Conservation (phyloP, 2,113 vertebrate species). For the Microtus richardsoni region DNA sequence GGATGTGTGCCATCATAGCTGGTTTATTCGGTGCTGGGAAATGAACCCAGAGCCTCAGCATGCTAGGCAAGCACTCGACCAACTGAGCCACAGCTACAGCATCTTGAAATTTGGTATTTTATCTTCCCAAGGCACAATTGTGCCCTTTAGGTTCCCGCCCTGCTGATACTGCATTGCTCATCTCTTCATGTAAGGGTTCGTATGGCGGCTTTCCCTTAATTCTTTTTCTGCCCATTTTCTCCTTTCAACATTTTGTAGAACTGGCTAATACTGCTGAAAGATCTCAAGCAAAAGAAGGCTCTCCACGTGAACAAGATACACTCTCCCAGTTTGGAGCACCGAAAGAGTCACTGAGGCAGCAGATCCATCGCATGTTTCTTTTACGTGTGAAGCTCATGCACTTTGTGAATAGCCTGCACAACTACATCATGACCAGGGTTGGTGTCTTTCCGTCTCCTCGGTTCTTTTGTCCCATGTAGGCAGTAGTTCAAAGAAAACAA, state of each 20-base stretch:
- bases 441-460: slow-evolving; percentile 44
- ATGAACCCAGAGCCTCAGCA: neutral
- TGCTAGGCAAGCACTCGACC: neutral
- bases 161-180: fast-evolving
- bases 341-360: slow-evolving; percentile 89
- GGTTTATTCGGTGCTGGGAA: neutral
- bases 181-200: too few species aligned
- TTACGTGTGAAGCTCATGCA: slow-evolving; percentile 98
- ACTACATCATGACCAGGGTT: slow-evolving; percentile 99
- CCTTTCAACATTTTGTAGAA: slow-evolving; percentile 84
- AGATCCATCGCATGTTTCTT: slow-evolving; percentile 97
- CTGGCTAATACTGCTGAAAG: slow-evolving; percentile 90
- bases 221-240: neutral
- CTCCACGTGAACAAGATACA: slow-evolving; percentile 80
- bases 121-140: neutral
- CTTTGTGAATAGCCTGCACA: slow-evolving; percentile 99
- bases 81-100: neutral
- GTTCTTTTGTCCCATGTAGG: neutral
- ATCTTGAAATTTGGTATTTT: neutral
- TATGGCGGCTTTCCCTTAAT: too few species aligned
- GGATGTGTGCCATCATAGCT: neutral
- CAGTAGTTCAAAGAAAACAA: neutral
- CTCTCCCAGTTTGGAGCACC: slow-evolving; percentile 71
- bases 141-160: too few species aligned
- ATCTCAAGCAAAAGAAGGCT: slow-evolving; percentile 80